These are phyloP conservation scores for Dolomedes plantarius DNA, from an alignment of 2,888 invertebrate species.

Conservation along the genomic window DNA sequence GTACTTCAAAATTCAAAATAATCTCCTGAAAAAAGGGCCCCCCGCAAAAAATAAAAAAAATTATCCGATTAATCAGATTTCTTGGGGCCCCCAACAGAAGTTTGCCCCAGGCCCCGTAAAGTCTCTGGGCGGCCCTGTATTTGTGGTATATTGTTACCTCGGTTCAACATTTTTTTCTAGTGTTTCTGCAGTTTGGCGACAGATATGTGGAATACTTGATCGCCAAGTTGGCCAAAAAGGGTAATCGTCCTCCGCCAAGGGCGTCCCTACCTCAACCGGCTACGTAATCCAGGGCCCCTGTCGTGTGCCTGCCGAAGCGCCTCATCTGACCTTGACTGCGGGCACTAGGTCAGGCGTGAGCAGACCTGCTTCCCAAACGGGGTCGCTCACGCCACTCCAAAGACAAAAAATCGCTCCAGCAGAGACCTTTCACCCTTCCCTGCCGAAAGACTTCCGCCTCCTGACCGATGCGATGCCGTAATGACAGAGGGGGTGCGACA, in stretches of 20 bases:
- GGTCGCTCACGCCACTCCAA: constrained; percentile 45
- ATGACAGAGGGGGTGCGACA: background rate
- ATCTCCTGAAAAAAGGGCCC: too few relatives aligned
- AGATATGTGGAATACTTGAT: background rate
- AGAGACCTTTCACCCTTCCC: constrained; percentile 56
- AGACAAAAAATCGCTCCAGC: background rate
- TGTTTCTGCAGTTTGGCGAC: background rate
- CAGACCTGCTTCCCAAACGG: constrained; percentile 27
- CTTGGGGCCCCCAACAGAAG: too few relatives aligned
- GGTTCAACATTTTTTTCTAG: too few relatives aligned
- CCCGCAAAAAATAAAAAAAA: too few relatives aligned
- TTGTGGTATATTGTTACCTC: too few relatives aligned
- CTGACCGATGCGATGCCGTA: background rate
- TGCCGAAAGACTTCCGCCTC: constrained; percentile 5
- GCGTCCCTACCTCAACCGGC: background rate
- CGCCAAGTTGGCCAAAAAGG: background rate
- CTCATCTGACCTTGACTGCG: constrained; percentile 62
- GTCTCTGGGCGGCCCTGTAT: too few relatives aligned
- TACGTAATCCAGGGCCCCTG: background rate
- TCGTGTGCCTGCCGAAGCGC: constrained; percentile 31
- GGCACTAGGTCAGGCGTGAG: constrained; percentile 69
- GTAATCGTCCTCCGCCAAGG: background rate
- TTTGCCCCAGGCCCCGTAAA: too few relatives aligned
- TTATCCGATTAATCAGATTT: too few relatives aligned
- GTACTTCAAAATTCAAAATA: too few relatives aligned